phyloP scores from a whole-genome alignment of 2,113 vertebrate species.

The Pyrgilauda ruficollis region DNA sequence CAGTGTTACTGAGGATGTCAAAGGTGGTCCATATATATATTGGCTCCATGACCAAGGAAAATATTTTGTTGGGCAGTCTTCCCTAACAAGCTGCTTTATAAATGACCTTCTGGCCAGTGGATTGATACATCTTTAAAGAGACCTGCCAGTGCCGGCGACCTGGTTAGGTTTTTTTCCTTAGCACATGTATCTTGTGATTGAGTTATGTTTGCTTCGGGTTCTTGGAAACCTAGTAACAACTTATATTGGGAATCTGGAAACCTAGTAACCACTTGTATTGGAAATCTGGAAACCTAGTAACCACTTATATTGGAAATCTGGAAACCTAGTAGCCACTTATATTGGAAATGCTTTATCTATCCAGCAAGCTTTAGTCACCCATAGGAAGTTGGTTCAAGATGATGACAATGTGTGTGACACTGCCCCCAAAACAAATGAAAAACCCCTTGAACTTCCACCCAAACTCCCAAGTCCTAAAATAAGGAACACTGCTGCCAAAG shows the following conservation, averaged over 20 bases:
- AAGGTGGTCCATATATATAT: background rate
- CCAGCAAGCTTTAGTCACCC: background rate
- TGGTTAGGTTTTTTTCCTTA: background rate
- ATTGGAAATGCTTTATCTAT: background rate
- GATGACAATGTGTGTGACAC: background rate
- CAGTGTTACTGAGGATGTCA: background rate
- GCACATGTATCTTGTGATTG: background rate
- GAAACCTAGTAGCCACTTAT: background rate
- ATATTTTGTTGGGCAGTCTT: background rate
- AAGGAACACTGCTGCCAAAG: background rate
- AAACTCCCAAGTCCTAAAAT: background rate
- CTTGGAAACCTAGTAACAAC: background rate
- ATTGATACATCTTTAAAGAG: background rate
- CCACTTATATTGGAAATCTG: background rate
- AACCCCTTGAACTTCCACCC: too few relatives aligned
- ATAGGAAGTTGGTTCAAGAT: background rate
- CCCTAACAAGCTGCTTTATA: background rate
- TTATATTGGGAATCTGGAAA: background rate
- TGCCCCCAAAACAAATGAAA: background rate
- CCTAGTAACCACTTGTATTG: background rate
- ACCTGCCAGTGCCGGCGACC: background rate
- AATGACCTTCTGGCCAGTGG: background rate
- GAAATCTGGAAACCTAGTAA: background rate
- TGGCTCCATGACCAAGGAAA: background rate
- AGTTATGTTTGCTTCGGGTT: background rate